These are phyloP conservation scores for Helogale parvula DNA, from an alignment of 2,113 vertebrate species.

Conservation along the genomic window DNA sequence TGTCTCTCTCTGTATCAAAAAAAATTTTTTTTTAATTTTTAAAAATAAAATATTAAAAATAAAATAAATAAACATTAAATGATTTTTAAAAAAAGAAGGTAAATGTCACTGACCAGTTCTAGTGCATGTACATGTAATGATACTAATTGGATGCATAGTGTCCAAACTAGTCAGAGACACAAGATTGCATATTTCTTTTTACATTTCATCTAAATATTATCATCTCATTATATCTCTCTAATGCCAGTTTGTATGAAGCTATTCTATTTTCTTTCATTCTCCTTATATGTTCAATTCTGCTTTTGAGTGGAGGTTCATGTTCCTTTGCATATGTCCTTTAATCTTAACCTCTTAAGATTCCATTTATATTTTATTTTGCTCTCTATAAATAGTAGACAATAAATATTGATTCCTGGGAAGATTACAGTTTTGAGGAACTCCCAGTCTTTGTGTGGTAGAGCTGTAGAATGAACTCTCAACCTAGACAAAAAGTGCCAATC, in stretches of 20 bases:
- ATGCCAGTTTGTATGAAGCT: not conserved
- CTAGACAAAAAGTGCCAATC: not conserved
- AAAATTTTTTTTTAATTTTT: too few species aligned
- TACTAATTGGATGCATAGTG: not conserved
- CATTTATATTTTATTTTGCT: not conserved
- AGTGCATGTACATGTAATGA: not conserved
- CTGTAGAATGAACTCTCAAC: not conserved
- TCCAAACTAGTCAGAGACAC: not conserved
- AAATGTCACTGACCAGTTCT: not conserved
- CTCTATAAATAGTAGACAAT: not conserved
- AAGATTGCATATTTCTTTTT: not conserved
- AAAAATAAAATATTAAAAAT: too few species aligned
- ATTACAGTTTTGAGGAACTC: not conserved
- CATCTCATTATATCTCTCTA: not conserved
- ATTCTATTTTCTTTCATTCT: not conserved
- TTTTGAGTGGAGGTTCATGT: not conserved
- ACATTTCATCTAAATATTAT: not conserved
- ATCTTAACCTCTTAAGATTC: not conserved
- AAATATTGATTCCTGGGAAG: not conserved
- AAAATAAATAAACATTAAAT: too few species aligned
- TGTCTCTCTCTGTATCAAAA: too few species aligned
- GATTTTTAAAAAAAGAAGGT: not conserved
- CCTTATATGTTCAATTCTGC: not conserved
- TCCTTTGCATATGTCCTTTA: not conserved
- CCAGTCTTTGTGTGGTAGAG: not conserved